Conservation (phyloP, 2,797 vertebrate genomes). For the Melanotaenia boesemani region DNA sequence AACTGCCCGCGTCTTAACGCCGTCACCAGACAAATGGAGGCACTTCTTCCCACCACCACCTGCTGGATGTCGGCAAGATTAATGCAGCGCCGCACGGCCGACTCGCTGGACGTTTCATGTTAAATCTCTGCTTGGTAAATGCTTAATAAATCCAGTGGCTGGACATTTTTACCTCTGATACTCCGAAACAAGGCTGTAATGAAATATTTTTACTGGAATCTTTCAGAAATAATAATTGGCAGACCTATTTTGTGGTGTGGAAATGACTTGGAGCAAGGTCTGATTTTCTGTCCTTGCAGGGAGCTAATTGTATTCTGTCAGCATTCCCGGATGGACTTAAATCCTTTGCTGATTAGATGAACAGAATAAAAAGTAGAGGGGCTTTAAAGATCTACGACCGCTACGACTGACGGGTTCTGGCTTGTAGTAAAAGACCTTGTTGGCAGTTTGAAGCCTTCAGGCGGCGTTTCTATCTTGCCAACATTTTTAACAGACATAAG, state of each 20-base stretch:
- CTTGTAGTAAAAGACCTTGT: conserved; percentile 1
- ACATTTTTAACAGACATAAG: neutral
- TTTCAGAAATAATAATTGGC: conserved; percentile 16
- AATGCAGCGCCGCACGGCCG: neutral
- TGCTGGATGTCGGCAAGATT: neutral
- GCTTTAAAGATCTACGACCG: conserved; percentile 16
- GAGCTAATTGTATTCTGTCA: conserved; percentile 63
- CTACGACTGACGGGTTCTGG: conserved; percentile 21
- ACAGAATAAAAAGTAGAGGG: conserved; percentile 37
- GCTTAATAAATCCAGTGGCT: neutral
- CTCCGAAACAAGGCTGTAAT: neutral
- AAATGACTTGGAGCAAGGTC: conserved; percentile 28
- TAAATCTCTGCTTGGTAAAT: neutral
- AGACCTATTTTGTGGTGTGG: conserved; percentile 18
- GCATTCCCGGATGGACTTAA: conserved; percentile 45
- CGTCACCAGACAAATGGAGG: conserved; percentile 8
- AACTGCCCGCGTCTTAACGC: neutral
- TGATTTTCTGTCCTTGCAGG: conserved; percentile 42
- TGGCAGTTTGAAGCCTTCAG: conserved; percentile 22
- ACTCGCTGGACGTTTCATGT: neutral
- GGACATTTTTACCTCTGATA: neutral
- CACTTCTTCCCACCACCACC: neutral
- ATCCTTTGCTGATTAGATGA: conserved; percentile 52
- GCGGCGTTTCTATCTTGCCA: conserved; percentile 16
- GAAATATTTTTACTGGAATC: neutral